phyloP scores from a whole-genome alignment of 2,888 invertebrate genomes.

The Laspeyria flexula region DNA sequence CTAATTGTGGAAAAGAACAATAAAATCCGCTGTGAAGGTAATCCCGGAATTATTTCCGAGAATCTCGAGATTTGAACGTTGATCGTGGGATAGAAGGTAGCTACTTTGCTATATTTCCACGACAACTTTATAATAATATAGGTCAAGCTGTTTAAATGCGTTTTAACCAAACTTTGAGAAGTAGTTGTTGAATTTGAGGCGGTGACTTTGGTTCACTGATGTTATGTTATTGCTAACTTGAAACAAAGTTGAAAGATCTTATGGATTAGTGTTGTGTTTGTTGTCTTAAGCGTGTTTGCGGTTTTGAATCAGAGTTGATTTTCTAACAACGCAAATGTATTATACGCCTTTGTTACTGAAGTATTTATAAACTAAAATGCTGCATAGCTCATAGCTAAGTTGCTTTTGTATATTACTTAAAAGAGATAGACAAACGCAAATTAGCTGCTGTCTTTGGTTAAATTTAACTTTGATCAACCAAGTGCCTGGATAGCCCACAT shows the following conservation, averaged over 20 bases:
- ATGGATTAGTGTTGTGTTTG: neutral
- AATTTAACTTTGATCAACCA: no score
- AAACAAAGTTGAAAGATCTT: neutral
- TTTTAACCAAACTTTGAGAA: slow-evolving; percentile 31
- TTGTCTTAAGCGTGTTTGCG: neutral
- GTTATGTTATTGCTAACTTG: slow-evolving; percentile 5
- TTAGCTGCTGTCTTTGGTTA: no score
- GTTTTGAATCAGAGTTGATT: neutral
- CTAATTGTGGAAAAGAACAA: slow-evolving; percentile 40
- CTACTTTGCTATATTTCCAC: slow-evolving; percentile 34
- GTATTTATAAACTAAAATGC: neutral
- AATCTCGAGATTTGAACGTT: slow-evolving; percentile 36
- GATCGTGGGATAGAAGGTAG: slow-evolving; percentile 20
- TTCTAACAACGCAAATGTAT: neutral
- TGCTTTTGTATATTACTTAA: no score
- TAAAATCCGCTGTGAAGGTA: slow-evolving; percentile 37
- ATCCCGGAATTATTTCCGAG: slow-evolving; percentile 40
- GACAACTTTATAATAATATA: slow-evolving; percentile 40
- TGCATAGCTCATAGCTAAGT: no score
- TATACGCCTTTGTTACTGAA: no score
- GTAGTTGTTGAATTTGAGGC: slow-evolving; percentile 20
- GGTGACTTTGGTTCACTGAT: slow-evolving; percentile 18
- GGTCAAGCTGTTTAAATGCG: slow-evolving; percentile 35
- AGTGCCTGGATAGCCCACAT: no score
- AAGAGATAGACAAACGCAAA: no score